phyloP scores from a whole-genome alignment of 2,888 invertebrate genomes.

The Diaprepes abbreviatus region DNA sequence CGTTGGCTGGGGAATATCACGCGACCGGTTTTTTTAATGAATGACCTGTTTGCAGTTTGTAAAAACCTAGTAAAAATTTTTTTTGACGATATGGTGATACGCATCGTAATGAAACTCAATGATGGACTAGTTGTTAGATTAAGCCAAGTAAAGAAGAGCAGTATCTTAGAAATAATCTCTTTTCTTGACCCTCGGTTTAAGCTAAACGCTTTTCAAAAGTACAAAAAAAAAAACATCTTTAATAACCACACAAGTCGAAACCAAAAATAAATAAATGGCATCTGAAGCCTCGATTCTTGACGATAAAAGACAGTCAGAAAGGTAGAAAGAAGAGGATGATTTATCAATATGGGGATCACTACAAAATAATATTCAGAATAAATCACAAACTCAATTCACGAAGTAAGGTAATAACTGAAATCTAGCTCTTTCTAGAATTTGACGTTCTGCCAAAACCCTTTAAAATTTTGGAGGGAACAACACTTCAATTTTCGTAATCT shows the following conservation, averaged over 20 bases:
- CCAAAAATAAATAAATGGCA: background rate
- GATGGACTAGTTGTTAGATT: conserved; percentile 25
- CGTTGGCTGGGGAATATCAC: conserved; percentile 44
- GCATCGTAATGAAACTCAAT: background rate
- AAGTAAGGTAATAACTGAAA: conserved; percentile 13
- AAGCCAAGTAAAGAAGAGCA: conserved; percentile 28
- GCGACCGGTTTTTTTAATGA: conserved; percentile 28
- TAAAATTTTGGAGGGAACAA: conserved; percentile 21
- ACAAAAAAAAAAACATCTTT: conserved; percentile 8
- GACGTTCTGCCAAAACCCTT: conserved; percentile 5
- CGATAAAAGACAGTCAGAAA: too few relatives aligned
- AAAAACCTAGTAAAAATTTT: background rate
- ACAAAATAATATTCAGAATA: background rate
- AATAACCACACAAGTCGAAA: background rate
- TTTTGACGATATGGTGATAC: background rate
- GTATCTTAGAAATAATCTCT: conserved; percentile 10
- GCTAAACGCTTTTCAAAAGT: conserved; percentile 6
- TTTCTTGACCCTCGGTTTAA: conserved; percentile 44
- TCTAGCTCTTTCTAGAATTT: conserved; percentile 9
- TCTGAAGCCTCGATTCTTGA: background rate
- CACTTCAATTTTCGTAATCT: background rate
- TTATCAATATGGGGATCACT: conserved; percentile 16
- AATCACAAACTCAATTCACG: background rate
- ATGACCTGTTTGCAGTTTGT: conserved; percentile 30
- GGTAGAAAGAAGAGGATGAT: background rate